Evolutionary conservation across 1,140 invertebrate genomes (phyloP), one percentile per base, ranked within the genome.

Genomic region (Pseudomyrmex concolor): DNA sequence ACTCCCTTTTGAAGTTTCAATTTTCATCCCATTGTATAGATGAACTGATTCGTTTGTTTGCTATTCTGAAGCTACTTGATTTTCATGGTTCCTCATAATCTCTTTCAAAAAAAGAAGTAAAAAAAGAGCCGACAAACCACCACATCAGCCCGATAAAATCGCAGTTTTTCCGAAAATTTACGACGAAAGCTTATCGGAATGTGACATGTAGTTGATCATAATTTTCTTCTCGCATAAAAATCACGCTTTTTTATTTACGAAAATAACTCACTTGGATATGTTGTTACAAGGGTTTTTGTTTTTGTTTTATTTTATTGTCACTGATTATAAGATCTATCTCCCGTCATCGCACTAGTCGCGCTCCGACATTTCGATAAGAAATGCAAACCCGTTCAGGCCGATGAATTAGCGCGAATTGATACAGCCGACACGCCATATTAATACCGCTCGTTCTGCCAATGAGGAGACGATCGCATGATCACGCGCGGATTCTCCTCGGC

Each of bases 1-100:
- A 59, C 25, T 60, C 48, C 76, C 86, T 87, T 86, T 84, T 90
- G 84, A 83, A 76, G 89, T 92, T 93, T 91, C 91, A 89, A 82
- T 85, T 80, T 82, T 84, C 77, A 74, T 85, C 88, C 89, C 86
- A 83, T 86, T 83, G 72, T 89, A 63, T 68, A 43, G 22, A 71
- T 48, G 63, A 19, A 17, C 12, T 48, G 54, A 45, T 62, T 60
- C 62, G 57, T 48, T 83, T 17, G 57, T 81, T 22, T 8, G 45
- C 22, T 22, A 43, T 63, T 72, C 60, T 51, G 50, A 57, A 81
- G 62, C 60, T 48, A 17, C 22, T 50, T 17, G 64, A 19, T 50
- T 70, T 48, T 60, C 17, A 43, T 43, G 64, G 1, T 25, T 13
- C 43, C n/a, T 10, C 5, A 1, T n/a, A 43, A 45, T 59, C 59